A percentile compares a stretch with the other conserved stretches of the same genome.
phyloP scores from a whole-genome alignment of 2,797 vertebrate genomes.

The Chaunax sp. region DNA sequence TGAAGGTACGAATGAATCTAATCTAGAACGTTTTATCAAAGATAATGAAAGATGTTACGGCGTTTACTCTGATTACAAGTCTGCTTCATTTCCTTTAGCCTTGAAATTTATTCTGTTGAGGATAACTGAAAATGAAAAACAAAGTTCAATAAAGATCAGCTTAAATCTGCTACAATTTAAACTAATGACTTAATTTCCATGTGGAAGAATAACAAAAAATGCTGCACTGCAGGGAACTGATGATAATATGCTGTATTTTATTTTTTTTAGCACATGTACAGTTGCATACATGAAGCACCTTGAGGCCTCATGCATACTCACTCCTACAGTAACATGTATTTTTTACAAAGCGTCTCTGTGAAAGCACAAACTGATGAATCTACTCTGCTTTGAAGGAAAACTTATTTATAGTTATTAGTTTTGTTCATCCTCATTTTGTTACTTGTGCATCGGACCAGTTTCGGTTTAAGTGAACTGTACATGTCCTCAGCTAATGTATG shows the following conservation, averaged over 20 bases:
- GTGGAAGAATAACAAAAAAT: slow-evolving; percentile 6
- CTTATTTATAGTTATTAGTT: slow-evolving; percentile 39
- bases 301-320: slow-evolving; percentile 36
- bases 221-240: slow-evolving; percentile 1
- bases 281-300: slow-evolving; percentile 44
- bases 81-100: not conserved
- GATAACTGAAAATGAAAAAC: not conserved
- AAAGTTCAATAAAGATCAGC: too few relatives aligned
- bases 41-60: not conserved
- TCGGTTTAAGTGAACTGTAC: slow-evolving; percentile 6
- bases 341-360: slow-evolving; percentile 31
- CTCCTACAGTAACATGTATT: slow-evolving; percentile 21
- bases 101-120: not conserved
- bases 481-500: slow-evolving; percentile 3
- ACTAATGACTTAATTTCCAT: not conserved
- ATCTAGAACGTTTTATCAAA: not conserved
- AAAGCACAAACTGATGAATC: slow-evolving; percentile 69
- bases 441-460: slow-evolving; percentile 6
- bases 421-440: slow-evolving; percentile 12
- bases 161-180: not conserved
- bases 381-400: slow-evolving; percentile 35
- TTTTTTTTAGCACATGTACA: slow-evolving; percentile 55
- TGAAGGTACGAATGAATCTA: not conserved
- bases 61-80: not conserved
- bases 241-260: slow-evolving; percentile 39